Base-by-base conservation (phyloP, 2,888 invertebrate genomes). In the Piscicola geometra region DNA sequence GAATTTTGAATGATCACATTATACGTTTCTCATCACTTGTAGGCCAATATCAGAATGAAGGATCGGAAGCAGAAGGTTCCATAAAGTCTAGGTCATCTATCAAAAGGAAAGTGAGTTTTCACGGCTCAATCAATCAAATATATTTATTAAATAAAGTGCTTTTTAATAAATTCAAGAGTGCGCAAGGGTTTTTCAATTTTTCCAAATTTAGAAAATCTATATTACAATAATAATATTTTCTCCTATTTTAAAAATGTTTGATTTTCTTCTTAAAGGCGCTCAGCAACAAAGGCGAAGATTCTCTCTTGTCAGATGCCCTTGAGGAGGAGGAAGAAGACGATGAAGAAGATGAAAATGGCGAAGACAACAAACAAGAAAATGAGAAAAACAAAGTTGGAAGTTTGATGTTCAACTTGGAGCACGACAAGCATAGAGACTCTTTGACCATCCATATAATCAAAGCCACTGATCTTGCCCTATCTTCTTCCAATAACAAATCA, bases 381-480 rank as follows among this genome's bases (percentile, higher is more conserved):
- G 67, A 33, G 5, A 56, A 89, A 77, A 25, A 64, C 50, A 41
- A 90, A 82, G 88, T 95, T 78, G 96, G 96, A 0, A 91, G 92
- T 78, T 88, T 96, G 82, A 91, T 93, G 81, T 96, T 96, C 86
- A 93, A 92, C 83, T 86, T 95, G 73, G 92, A 93, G 79, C 95
- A 94, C 86, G 91, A 93, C 82, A 90, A 90, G 79, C 94, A 94
- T 83, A 93, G 94, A 84, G 93, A 91, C 81, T 93, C 95, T 0
- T 87, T 97, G 81, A 91, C 94, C 81, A 94, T 97, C 28, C 94
- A 93, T 0, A 93, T 97, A 81, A 91, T 94, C 52, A 91, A 92
- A 69, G 95, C 95, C 86, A 90, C 91, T 79, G 93, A 93, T 60
- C 87, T 97, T 70, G 95, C 94, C 0, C 92, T 82, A 36, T 28